Conservation (phyloP, 2,113 vertebrate species). For the Lophotis ruficrista region DNA sequence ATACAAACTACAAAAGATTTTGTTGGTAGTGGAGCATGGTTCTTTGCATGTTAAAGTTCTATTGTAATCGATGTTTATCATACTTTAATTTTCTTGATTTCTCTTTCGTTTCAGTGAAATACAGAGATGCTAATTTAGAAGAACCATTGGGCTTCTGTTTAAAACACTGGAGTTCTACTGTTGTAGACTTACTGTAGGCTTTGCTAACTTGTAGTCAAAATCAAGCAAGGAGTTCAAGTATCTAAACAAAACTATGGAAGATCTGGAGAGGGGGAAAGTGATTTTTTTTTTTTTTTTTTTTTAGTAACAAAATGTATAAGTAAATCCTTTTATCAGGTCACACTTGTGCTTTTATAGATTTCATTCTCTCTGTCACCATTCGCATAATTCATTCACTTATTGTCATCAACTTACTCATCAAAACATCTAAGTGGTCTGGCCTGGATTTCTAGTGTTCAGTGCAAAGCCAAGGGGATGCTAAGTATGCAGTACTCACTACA, state of each 20-base stretch:
- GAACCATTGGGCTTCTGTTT: background rate
- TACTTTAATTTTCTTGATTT: background rate
- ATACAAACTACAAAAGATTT: background rate
- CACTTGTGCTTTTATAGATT: background rate
- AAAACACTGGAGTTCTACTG: background rate
- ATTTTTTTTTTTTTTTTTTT: background rate
- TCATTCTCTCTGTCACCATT: background rate
- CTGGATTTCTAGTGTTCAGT: background rate
- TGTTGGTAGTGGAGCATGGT: background rate
- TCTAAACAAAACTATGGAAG: background rate
- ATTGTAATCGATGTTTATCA: background rate
- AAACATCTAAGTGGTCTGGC: background rate
- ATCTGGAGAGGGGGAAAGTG: background rate
- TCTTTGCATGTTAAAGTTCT: background rate
- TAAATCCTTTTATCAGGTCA: background rate
- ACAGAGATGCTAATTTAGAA: background rate
- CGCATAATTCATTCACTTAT: background rate
- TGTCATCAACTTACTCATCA: background rate
- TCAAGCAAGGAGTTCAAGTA: background rate
- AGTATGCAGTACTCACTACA: rapidly evolving
- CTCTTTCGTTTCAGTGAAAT: conserved; percentile 26
- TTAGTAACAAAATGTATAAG: background rate
- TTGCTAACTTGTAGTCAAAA: background rate
- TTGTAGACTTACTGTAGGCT: background rate
- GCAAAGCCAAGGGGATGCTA: rapidly evolving